A percentile compares a stretch with the other conserved stretches of the same genome.
Evolutionary conservation across 1,140 invertebrate species (phyloP).

Genomic region (Idris sp.): DNA sequence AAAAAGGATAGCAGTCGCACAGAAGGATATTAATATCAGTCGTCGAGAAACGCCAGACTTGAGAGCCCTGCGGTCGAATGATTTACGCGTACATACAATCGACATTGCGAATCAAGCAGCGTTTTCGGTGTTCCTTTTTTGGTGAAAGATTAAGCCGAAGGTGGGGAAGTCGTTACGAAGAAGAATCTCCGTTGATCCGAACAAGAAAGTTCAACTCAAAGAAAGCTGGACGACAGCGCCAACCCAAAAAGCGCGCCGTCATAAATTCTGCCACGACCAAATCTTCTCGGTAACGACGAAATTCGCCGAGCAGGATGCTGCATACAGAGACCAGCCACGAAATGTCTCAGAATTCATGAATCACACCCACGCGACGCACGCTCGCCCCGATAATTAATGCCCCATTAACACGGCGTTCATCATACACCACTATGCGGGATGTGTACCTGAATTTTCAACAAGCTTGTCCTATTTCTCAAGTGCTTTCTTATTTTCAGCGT

Average conservation of each 20-base stretch:
- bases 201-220: conserved; percentile 60
- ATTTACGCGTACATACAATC: conserved; percentile 59
- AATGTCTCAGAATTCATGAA: conserved; percentile 68
- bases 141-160: conserved; percentile 46
- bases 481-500: no score
- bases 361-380: conserved; percentile 74
- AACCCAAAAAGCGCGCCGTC: conserved; percentile 60
- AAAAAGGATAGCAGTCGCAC: conserved; percentile 8
- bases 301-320: conserved; percentile 15
- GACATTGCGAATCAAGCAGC: conserved; percentile 61
- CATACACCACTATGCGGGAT: conserved; percentile 63
- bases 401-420: conserved; percentile 75
- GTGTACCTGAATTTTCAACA: conserved; percentile 10
- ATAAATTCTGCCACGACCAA: conserved; percentile 67
- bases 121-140: conserved; percentile 50
- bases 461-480: background rate
- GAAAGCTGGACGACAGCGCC: conserved; percentile 61
- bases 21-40: conserved; percentile 58
- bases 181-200: conserved; percentile 52
- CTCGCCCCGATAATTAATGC: conserved; percentile 75
- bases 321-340: conserved; percentile 44
- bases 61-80: conserved; percentile 46
- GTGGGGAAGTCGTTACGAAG: conserved; percentile 50
- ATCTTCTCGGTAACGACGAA: conserved; percentile 58
- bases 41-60: conserved; percentile 32